Evolutionary conservation across 2,113 vertebrate species (phyloP).

Genomic region (Scalopus aquaticus): DNA sequence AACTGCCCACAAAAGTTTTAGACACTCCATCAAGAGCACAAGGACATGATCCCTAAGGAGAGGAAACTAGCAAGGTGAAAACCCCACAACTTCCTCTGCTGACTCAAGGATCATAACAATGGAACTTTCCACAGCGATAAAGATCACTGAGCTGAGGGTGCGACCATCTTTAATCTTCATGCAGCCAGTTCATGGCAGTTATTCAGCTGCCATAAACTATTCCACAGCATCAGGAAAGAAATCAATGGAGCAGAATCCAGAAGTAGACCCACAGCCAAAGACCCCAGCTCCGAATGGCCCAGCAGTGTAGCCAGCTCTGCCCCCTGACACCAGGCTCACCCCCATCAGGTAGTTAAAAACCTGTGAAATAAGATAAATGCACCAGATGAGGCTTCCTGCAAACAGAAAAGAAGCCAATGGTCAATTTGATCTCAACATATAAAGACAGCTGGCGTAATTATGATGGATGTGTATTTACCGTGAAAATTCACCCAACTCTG

Average conservation of each 20-base stretch:
- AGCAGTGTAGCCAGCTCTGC: accelerated
- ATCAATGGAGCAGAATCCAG: not conserved
- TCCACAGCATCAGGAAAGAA: not conserved
- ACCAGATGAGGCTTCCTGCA: not conserved
- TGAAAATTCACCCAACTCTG: no score
- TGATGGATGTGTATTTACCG: not conserved
- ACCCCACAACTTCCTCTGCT: not conserved
- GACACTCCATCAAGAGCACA: not conserved
- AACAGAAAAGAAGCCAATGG: not conserved
- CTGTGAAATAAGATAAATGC: not conserved
- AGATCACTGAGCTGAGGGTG: not conserved
- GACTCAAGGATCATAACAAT: no score
- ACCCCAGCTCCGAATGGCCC: not conserved
- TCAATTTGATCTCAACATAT: not conserved
- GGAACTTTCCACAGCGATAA: not conserved
- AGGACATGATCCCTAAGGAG: not conserved
- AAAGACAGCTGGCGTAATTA: not conserved
- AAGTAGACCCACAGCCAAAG: not conserved
- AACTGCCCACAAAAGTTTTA: not conserved
- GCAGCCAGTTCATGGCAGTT: no score
- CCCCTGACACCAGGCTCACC: not conserved
- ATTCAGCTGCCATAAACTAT: no score
- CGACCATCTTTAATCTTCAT: no score
- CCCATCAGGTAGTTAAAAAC: not conserved
- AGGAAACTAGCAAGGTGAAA: not conserved